These are phyloP conservation scores for Anableps anableps DNA, from an alignment of 2,797 vertebrate species.

Conservation along the genomic window DNA sequence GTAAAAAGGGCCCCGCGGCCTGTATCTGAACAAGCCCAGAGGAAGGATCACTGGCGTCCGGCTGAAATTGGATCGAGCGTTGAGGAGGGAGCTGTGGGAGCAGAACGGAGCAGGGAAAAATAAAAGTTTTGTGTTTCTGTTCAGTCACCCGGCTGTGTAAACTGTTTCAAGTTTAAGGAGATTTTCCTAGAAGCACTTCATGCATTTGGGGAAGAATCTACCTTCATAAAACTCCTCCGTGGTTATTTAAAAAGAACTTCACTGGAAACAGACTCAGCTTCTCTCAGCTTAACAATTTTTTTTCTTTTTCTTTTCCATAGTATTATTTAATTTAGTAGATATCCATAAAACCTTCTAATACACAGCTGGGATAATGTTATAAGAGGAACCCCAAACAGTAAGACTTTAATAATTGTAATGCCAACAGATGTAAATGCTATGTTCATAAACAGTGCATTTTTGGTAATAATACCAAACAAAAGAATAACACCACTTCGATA, in stretches of 20 bases:
- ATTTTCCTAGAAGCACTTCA: conserved; percentile 46
- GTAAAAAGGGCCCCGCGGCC: conserved; percentile 68
- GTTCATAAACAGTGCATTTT: not conserved
- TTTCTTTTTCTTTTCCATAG: not conserved
- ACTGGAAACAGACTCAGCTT: conserved; percentile 39
- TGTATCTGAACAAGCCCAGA: conserved; percentile 60
- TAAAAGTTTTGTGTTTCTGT: conserved; percentile 60
- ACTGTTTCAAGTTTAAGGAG: conserved; percentile 54
- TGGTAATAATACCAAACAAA: not conserved
- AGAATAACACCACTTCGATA: not conserved
- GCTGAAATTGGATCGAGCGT: conserved; percentile 68
- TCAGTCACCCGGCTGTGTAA: conserved; percentile 62
- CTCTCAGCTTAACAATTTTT: conserved; percentile 16
- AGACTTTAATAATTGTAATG: not conserved
- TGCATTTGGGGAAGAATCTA: conserved; percentile 42
- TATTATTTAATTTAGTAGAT: not conserved
- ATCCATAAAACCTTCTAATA: not conserved
- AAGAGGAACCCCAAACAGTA: not conserved
- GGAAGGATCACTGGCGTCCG: conserved; percentile 67
- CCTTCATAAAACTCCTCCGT: conserved; percentile 48
- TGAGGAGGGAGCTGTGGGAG: conserved; percentile 43
- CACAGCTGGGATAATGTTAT: conserved; percentile 2
- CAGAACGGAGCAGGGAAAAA: not conserved
- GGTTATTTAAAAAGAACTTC: conserved; percentile 18
- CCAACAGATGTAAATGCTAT: not conserved